These are phyloP conservation scores for Ectemnius cavifrons DNA, from an alignment of 2,888 invertebrate genomes.

Conservation along the genomic window DNA sequence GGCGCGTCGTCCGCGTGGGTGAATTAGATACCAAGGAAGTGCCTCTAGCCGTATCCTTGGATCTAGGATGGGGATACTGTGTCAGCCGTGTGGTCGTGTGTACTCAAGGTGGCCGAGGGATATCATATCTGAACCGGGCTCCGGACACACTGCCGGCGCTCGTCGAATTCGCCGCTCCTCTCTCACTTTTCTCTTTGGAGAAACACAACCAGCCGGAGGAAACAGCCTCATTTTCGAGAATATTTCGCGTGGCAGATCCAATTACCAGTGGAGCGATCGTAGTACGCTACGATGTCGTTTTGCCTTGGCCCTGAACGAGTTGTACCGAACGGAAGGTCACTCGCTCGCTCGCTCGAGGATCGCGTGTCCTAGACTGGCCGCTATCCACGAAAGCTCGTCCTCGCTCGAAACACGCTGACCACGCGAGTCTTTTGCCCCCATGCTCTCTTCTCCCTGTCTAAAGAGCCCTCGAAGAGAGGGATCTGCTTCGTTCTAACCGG, in stretches of 20 bases:
- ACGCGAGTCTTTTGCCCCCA: conserved; percentile 34
- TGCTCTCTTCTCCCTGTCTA: conserved; percentile 18
- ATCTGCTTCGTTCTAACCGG: conserved; percentile 28
- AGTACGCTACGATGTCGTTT: conserved; percentile 27
- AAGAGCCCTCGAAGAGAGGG: conserved; percentile 25
- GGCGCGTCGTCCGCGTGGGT: conserved; percentile 23
- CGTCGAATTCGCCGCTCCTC: conserved; percentile 7
- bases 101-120: conserved; percentile 28
- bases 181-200: conserved; percentile 3
- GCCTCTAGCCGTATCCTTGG: conserved; percentile 45
- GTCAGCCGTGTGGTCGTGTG: conserved; percentile 40
- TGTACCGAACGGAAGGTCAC: neutral
- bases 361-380: conserved; percentile 35
- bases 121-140: conserved; percentile 10
- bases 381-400: conserved; percentile 33
- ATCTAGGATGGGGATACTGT: conserved; percentile 44
- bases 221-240: conserved; percentile 17
- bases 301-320: conserved; percentile 12
- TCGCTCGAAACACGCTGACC: conserved; percentile 28
- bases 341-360: conserved; percentile 19
- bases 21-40: conserved; percentile 54
- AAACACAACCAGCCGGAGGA: neutral
- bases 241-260: conserved; percentile 53
- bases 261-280: conserved; percentile 48
- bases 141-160: neutral